Conservation (phyloP, 2,113 vertebrate genomes). For the Platysternon megacephalum region DNA sequence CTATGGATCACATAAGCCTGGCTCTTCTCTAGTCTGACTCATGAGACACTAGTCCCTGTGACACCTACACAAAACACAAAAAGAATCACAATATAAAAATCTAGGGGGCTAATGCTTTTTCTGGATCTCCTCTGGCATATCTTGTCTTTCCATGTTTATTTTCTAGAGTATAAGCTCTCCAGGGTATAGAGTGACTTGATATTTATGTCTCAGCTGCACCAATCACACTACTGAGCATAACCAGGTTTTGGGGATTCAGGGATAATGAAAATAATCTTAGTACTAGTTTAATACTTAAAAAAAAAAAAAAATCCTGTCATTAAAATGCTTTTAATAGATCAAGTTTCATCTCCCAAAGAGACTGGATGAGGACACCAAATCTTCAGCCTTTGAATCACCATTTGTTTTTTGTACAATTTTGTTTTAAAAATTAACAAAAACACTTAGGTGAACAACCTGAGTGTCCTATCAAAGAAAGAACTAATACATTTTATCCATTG, state of each 20-base stretch:
- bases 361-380: neutral
- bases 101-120: neutral
- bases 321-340: neutral
- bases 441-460: neutral
- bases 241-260: neutral
- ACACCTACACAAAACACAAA: neutral
- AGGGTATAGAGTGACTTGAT: neutral
- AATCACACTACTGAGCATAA: neutral
- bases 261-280: neutral
- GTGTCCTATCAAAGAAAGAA: neutral
- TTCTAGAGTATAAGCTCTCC: neutral
- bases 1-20: neutral
- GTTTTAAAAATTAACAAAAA: neutral
- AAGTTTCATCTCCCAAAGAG: neutral
- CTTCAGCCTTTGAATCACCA: neutral
- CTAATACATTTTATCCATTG: neutral
- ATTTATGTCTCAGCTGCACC: neutral
- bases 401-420: neutral
- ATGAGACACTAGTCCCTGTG: neutral
- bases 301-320: neutral
- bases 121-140: neutral
- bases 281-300: neutral
- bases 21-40: neutral
- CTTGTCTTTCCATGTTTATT: neutral
- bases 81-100: neutral